Percentiles rank a stretch among this genome's conserved stretches.
phyloP scores from a whole-genome alignment of 2,888 invertebrate species.

The Dysmachus trigonus region DNA sequence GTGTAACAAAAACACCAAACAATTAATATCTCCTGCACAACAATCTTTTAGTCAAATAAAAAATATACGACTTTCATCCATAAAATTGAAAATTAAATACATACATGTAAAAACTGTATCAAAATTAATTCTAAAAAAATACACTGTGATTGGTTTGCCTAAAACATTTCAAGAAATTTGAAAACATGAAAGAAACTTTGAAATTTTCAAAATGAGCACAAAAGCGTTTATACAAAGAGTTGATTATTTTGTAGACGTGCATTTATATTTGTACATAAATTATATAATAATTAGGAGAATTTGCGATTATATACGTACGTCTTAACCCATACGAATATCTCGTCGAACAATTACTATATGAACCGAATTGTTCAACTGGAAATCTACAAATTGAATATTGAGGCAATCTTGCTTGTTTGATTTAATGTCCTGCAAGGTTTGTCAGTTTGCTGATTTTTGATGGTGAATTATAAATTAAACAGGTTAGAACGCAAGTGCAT shows the following conservation, averaged over 20 bases:
- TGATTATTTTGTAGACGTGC: constrained; percentile 6
- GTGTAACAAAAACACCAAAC: not conserved
- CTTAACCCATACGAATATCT: not conserved
- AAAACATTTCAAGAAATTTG: not conserved
- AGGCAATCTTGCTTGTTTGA: not conserved
- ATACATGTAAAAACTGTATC: not conserved
- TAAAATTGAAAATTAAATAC: not conserved
- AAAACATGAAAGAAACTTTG: not conserved
- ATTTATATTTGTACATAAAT: constrained; percentile 24
- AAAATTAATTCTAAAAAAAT: not conserved
- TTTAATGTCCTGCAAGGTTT: not conserved
- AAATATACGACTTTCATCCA: not conserved
- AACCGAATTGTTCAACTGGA: not conserved
- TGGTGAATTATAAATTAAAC: not conserved
- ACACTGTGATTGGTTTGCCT: constrained; percentile 33
- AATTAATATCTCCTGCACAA: not conserved
- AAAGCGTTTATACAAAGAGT: not conserved
- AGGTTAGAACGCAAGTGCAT: not conserved
- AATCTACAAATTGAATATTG: not conserved
- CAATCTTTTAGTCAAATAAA: not conserved
- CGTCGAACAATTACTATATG: not conserved
- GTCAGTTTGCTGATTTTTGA: not conserved
- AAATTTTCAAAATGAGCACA: not conserved
- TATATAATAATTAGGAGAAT: not conserved
- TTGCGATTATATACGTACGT: not conserved